Percentiles rank a stretch among this genome's conserved stretches.
These are phyloP conservation scores for Carduelis carduelis DNA, from an alignment of 2,797 vertebrate genomes.

Conservation along the genomic window DNA sequence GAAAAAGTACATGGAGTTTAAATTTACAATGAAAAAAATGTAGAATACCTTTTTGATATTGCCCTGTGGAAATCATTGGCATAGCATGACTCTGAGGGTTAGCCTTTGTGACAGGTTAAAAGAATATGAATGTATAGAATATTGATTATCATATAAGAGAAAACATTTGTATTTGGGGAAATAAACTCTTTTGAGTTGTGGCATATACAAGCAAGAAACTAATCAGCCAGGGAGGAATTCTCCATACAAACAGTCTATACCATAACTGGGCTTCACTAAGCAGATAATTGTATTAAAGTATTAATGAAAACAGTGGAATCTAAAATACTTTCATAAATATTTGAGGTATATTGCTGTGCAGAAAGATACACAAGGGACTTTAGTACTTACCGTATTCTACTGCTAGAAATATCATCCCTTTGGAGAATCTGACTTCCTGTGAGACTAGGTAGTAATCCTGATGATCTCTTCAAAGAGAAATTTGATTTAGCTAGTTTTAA, in stretches of 20 bases:
- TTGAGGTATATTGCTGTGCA: background rate
- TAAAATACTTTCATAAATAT: background rate
- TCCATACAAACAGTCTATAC: background rate
- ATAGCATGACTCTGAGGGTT: background rate
- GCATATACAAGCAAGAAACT: background rate
- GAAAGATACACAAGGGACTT: background rate
- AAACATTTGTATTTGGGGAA: background rate
- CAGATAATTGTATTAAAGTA: background rate
- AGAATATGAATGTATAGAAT: background rate
- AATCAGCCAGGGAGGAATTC: background rate
- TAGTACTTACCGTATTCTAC: constrained; percentile 3
- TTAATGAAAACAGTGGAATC: background rate
- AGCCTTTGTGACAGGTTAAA: background rate
- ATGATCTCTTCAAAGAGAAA: background rate
- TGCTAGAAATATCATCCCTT: background rate
- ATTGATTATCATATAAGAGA: background rate
- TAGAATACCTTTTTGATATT: background rate
- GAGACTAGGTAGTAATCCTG: background rate
- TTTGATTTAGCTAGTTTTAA: background rate
- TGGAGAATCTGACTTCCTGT: background rate
- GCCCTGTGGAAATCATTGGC: background rate
- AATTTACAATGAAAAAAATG: background rate
- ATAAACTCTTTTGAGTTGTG: background rate
- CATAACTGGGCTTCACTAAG: background rate
- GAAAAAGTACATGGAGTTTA: background rate